A percentile compares a stretch with the other conserved stretches of the same genome.
Evolutionary conservation across 1,140 invertebrate genomes (phyloP).

Genomic region (Caenorhabditis latens): DNA sequence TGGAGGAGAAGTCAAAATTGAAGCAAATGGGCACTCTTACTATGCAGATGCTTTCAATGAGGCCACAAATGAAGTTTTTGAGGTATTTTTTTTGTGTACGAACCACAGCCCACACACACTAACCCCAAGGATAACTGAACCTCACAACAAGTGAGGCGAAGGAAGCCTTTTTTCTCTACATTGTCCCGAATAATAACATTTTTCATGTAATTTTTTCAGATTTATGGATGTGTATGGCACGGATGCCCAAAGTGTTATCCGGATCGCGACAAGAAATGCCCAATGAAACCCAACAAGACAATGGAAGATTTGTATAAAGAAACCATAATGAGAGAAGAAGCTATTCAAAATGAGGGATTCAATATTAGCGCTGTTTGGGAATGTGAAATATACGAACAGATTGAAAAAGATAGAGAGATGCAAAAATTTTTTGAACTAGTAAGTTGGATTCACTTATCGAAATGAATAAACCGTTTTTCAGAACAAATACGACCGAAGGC

Average conservation of each 20-base stretch:
- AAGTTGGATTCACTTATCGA: not conserved
- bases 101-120: no score
- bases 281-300: not conserved
- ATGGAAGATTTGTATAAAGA: not conserved
- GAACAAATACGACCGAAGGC: not conserved
- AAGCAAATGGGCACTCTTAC: not conserved
- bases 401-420: not conserved
- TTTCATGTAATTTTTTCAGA: not conserved
- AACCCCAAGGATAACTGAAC: no score
- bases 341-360: not conserved
- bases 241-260: not conserved
- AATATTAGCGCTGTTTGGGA: not conserved
- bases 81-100: not conserved
- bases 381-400: not conserved
- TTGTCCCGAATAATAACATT: not conserved
- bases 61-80: not conserved
- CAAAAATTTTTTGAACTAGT: not conserved
- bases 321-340: not conserved
- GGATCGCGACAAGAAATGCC: not conserved
- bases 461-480: not conserved
- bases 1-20: not conserved
- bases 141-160: no score
- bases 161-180: no score
- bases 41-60: not conserved
- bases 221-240: not conserved